Conservation (phyloP, 1,140 invertebrate genomes). For the Eubasilissa regina region DNA sequence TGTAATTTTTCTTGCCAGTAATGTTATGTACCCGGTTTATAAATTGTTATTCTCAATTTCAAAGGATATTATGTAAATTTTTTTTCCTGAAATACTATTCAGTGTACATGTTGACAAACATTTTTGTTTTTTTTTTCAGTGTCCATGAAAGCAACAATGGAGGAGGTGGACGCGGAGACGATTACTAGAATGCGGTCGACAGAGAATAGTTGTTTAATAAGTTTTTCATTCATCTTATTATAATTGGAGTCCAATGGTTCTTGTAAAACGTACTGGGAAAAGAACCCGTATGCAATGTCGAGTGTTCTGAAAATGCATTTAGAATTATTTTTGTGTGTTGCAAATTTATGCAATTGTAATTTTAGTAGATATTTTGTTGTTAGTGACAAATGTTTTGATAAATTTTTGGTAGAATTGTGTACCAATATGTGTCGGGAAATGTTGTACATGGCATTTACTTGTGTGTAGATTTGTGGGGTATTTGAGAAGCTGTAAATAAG, state of each 20-base stretch:
- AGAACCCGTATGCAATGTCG: neutral
- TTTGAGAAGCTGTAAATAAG: slow-evolving; percentile 48
- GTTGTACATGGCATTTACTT: slow-evolving; percentile 18
- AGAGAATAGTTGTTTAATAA: slow-evolving; percentile 13
- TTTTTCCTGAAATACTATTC: no score
- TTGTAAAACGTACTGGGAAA: neutral
- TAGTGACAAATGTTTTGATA: neutral
- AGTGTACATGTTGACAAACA: no score
- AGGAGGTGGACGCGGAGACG: slow-evolving; percentile 60
- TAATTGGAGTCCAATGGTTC: slow-evolving; percentile 33
- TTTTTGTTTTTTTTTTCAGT: slow-evolving; percentile 64
- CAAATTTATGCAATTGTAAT: slow-evolving; percentile 3
- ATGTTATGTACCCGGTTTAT: no score
- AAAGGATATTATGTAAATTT: no score
- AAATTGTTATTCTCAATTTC: no score
- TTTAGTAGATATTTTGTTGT: neutral
- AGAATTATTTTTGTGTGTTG: slow-evolving; percentile 11
- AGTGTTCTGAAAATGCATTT: neutral
- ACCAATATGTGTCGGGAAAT: slow-evolving; percentile 8
- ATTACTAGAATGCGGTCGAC: slow-evolving; percentile 44
- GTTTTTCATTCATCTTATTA: slow-evolving; percentile 30
- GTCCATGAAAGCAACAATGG: slow-evolving; percentile 73
- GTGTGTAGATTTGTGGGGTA: slow-evolving; percentile 19
- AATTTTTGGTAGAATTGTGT: neutral
- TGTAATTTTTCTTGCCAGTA: no score